Conservation (phyloP, 2,888 invertebrate genomes). For the Sinelater perroti region DNA sequence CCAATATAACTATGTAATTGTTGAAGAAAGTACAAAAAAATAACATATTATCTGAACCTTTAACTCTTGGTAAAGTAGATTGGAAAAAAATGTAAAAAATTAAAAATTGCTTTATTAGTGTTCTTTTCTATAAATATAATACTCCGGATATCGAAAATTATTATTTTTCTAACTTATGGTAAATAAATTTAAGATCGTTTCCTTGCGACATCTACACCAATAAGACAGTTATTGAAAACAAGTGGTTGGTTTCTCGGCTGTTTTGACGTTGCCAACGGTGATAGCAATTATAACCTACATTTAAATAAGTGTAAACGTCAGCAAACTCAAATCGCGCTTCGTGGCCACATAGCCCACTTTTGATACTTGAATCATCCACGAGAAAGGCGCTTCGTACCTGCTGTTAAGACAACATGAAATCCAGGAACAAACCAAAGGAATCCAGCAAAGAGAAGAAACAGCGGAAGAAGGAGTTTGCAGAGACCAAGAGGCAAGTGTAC, state of each 20-base stretch:
- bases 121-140: too few species aligned
- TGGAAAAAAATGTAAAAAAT: too few species aligned
- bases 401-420: constrained; percentile 69
- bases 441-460: constrained; percentile 84
- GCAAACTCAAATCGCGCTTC: constrained; percentile 2
- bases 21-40: too few species aligned
- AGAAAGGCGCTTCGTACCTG: background rate
- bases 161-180: too few species aligned
- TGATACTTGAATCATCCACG: background rate
- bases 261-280: constrained; percentile 2
- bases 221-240: too few species aligned
- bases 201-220: too few species aligned
- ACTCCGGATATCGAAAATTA: too few species aligned
- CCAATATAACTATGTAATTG: too few species aligned
- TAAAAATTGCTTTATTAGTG: too few species aligned
- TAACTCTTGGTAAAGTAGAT: too few species aligned
- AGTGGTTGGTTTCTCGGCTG: constrained; percentile 1
- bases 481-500: constrained; percentile 80
- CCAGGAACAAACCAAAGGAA: constrained; percentile 84
- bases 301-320: constrained; percentile 16
- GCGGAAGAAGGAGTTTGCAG: constrained; percentile 83
- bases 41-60: too few species aligned
- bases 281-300: constrained; percentile 16
- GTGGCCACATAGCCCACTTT: background rate
- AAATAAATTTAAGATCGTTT: too few species aligned